Percentiles rank a stretch among this genome's conserved stretches.
Conservation (phyloP, 2,797 vertebrate genomes). For the Hippopotamyrus pictus region DNA sequence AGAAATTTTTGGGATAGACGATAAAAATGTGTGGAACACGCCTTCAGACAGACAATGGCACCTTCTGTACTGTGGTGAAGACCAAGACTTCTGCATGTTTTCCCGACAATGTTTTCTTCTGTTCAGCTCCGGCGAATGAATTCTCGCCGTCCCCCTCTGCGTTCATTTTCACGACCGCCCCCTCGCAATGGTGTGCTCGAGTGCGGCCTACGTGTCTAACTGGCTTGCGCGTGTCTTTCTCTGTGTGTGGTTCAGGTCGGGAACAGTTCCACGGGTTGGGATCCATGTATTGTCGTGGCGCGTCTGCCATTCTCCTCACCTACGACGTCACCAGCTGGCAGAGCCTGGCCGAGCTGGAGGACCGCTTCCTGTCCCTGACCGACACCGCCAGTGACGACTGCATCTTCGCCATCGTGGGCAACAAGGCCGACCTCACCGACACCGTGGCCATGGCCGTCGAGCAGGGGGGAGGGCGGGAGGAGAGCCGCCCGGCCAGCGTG, state of each 20-base stretch:
- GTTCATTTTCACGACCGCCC: neutral
- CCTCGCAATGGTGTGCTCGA: neutral
- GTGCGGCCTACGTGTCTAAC: neutral
- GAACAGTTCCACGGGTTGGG: constrained; percentile 96
- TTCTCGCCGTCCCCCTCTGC: neutral
- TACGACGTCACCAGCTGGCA: constrained; percentile 88
- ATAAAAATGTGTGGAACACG: neutral
- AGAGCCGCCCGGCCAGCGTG: constrained; percentile 28
- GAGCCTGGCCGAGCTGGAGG: constrained; percentile 85
- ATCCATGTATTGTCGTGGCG: constrained; percentile 94
- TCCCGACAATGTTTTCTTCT: constrained; percentile 48
- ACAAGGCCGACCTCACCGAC: constrained; percentile 85
- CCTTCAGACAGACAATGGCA: constrained; percentile 6
- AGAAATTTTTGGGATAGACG: neutral
- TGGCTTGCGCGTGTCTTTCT: neutral
- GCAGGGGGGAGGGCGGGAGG: constrained; percentile 40
- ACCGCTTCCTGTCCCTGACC: constrained; percentile 86
- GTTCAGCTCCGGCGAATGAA: constrained; percentile 37
- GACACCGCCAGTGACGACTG: constrained; percentile 86
- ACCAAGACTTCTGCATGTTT: constrained; percentile 42
- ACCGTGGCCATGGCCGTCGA: constrained; percentile 30
- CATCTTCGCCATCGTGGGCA: constrained; percentile 88
- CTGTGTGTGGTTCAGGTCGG: constrained; percentile 65
- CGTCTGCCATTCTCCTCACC: constrained; percentile 82
- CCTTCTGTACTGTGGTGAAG: constrained; percentile 29